Base-by-base conservation (phyloP, 1,140 invertebrate genomes). In the Drosophila tani region DNA sequence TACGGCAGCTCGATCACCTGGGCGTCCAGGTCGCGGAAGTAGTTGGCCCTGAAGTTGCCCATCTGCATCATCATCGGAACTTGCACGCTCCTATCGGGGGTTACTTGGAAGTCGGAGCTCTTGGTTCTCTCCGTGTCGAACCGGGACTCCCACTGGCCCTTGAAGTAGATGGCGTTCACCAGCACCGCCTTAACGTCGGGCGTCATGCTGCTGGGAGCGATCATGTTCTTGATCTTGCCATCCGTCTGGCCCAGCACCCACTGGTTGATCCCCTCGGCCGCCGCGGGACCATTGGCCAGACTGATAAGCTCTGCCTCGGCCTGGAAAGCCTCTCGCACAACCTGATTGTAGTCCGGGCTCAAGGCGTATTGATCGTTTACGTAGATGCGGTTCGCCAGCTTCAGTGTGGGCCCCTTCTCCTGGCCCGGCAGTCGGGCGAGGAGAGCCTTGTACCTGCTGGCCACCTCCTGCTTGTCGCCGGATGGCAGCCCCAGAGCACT, bases 141-240 rank as follows among this genome's bases (percentile, higher is more conserved):
- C 24, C 64, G 43, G 35, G 82, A 69, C 29, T 74, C 53, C 91
- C 92, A 92, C 19, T 79, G 71, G 29, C 91, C 91, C 47, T 90
- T 92, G 49, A 96, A 96, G 82, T 96, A 95, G 40, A 96, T 93
- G 5, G 95, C 95, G 84, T 96, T 96, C 0, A 94, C 92, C 6
- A 96, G 91, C 17, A 96, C 92, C 46, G 96, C 66, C 38, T 41
- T 92, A 75, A 93, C 93, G 2, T 81, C 47, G 0, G 12, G 0
- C 38, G 66, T 58, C 2, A 94, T 49, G n/a, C 75, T 78, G 58
- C 58, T 91, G 45, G 91, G 38, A 2, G 79, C 15, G 12, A 96
- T 70, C 2, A 96, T 84, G 77, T 95, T 73, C 50, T 93, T 93
- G 29, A 96, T 96, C 73, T 94, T 93, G 40, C 94, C 88, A 24